phyloP scores from a whole-genome alignment of 2,888 invertebrate species.

The Bimastos eiseni region DNA sequence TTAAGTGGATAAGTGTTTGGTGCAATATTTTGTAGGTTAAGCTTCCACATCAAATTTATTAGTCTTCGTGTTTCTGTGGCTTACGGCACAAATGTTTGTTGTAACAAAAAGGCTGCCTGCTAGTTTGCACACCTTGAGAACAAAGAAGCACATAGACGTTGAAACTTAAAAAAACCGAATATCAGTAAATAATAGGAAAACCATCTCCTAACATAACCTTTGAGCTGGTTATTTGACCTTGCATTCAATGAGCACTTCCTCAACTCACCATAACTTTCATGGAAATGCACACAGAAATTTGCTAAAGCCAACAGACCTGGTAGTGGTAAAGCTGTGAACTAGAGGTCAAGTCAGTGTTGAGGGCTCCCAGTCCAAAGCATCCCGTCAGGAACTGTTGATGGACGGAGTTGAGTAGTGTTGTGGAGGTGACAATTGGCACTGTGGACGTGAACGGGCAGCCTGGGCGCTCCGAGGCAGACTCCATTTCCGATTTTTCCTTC shows the following conservation, averaged over 20 bases:
- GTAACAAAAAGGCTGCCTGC: background rate
- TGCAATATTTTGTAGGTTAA: background rate
- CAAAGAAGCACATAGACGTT: background rate
- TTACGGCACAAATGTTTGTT: background rate
- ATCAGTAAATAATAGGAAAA: background rate
- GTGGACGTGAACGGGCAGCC: slow-evolving; percentile 33
- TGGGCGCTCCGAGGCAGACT: background rate
- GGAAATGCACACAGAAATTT: background rate
- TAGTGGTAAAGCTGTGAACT: slow-evolving; percentile 66
- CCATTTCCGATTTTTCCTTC: slow-evolving; percentile 40
- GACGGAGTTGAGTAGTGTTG: slow-evolving; percentile 56
- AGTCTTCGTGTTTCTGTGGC: background rate
- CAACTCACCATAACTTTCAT: background rate
- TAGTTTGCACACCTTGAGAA: background rate
- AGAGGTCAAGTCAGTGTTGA: slow-evolving; percentile 46
- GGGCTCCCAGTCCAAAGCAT: slow-evolving; percentile 65
- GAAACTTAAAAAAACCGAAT: background rate
- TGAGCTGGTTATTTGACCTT: background rate
- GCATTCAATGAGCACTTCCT: background rate
- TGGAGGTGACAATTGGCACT: slow-evolving; percentile 43
- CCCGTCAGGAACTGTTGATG: slow-evolving; percentile 67
- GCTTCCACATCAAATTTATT: background rate
- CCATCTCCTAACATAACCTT: background rate
- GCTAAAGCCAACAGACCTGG: slow-evolving; percentile 52
- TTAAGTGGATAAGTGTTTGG: background rate